Evolutionary conservation across 92 coral and sea anemone genomes (phyloP), one percentile per base, ranked within the genome.

Genomic region (Parazoanthus swiftii): DNA sequence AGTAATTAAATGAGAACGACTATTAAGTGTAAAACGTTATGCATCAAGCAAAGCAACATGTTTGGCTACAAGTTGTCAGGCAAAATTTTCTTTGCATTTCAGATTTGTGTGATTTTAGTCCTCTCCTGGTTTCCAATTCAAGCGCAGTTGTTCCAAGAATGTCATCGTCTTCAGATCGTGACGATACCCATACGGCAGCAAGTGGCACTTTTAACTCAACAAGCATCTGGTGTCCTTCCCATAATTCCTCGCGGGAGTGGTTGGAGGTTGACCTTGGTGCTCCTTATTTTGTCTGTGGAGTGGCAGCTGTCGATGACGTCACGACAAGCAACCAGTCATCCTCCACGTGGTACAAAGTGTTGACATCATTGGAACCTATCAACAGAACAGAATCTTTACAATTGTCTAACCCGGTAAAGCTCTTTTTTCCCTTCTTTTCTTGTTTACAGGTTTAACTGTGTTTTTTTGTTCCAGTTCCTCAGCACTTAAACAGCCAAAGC

Each of bases 191-290:
- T 23, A 26, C 38, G 9, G 75, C 75, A 23, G 3, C 13, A 3
- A 71, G 15, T 33, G 35, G 11, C 75, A 71, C 36, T 33, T 5
- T n/a, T 23, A 8, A 74, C 48, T 35, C 78, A 33, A 35, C 50
- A 10, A 74, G 20, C 43, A 74, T 37, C 43, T 74, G 78, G 78
- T 74, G 78, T 16, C 43, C 78, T 74, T 13, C 4, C 44, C 78
- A 74, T 37, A 33, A 74, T 35, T 74, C 79, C 79, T 74, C 44
- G 79, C 48, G 39, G 26, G 79, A 74, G 43, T 74, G 79, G 79
- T 16, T 74, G 46, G 79, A 74, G 14, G 48, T 74, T 15, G 79
- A 74, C 43, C 43, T 74, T 7, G 79, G 79, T 37, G 43, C 79
- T 33, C 26, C 50, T 16, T 42, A 74, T 38, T 71, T 71, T 38